Evolutionary conservation across 2,797 vertebrate species (phyloP).

Genomic region (Lepidocolaptes lacrymiger): DNA sequence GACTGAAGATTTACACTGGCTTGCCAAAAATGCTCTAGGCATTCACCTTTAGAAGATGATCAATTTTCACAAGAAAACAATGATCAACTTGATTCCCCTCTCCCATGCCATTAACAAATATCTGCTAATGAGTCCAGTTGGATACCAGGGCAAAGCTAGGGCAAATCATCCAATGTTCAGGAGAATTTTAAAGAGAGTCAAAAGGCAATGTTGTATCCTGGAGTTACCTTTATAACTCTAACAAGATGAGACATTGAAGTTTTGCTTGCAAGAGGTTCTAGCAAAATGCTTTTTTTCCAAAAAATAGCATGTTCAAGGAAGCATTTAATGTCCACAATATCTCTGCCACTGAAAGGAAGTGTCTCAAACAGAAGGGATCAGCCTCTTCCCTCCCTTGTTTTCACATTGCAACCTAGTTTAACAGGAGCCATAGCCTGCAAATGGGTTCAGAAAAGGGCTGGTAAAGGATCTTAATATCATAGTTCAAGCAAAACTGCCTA

Average conservation of each 20-base stretch:
- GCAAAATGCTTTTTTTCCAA: neutral
- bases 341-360: neutral
- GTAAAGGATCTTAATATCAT: slow-evolving; percentile 14
- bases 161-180: neutral
- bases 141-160: neutral
- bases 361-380: slow-evolving; percentile 18
- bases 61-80: neutral
- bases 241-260: slow-evolving; percentile 14
- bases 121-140: neutral
- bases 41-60: neutral
- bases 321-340: neutral
- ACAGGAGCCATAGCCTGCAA: neutral
- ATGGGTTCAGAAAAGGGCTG: neutral
- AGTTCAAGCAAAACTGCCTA: slow-evolving; percentile 43
- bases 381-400: neutral
- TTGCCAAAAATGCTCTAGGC: neutral
- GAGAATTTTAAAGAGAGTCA: slow-evolving; percentile 11
- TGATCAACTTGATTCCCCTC: neutral
- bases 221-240: slow-evolving; percentile 39
- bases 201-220: slow-evolving; percentile 1
- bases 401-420: neutral
- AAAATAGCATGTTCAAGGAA: neutral
- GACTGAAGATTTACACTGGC: neutral
- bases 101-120: neutral
- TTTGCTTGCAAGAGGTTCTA: slow-evolving; percentile 29